Evolutionary conservation across 2,113 vertebrate genomes (phyloP).

Genomic region (Sapayoa aenigma): DNA sequence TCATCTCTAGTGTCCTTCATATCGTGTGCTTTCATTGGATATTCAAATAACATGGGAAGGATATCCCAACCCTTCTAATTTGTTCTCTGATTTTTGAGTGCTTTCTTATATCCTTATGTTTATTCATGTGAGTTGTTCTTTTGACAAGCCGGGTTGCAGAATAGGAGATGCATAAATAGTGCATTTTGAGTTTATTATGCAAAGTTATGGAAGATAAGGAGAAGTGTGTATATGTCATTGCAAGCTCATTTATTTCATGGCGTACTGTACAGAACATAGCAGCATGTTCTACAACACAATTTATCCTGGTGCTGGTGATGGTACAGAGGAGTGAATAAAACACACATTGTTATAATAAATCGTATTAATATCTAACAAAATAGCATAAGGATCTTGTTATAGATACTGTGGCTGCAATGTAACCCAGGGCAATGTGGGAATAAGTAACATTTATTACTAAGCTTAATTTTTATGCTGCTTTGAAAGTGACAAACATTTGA

Average conservation of each 20-base stretch:
- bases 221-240: neutral
- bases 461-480: conserved; percentile 22
- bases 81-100: neutral
- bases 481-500: conserved; percentile 49
- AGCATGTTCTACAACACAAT: neutral
- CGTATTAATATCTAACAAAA: neutral
- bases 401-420: neutral
- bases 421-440: neutral
- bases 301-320: conserved; percentile 9
- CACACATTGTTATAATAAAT: conserved; percentile 32
- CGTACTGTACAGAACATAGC: neutral
- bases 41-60: neutral
- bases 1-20: neutral
- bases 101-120: neutral
- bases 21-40: neutral
- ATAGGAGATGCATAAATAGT: neutral
- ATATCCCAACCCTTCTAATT: neutral
- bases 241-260: neutral
- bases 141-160: neutral
- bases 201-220: neutral
- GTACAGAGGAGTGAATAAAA: conserved; percentile 24
- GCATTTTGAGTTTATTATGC: neutral
- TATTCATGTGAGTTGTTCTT: neutral
- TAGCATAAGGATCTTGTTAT: neutral
- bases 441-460: conserved; percentile 16